Percentiles rank a stretch among this genome's conserved stretches.
Conservation (phyloP, 2,113 vertebrate genomes). For the Nematolebias whitei region DNA sequence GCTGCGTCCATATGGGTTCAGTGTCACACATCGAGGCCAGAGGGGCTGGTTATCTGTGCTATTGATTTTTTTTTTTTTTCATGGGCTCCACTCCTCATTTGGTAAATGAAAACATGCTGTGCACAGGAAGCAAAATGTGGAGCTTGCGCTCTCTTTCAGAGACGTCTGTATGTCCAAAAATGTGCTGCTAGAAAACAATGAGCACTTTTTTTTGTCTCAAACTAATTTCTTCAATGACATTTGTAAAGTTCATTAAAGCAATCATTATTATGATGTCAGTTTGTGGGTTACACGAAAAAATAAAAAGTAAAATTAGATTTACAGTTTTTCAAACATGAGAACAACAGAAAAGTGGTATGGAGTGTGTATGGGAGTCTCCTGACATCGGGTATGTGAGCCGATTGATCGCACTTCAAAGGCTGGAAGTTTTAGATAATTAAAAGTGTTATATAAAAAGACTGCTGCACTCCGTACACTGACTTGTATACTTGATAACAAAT, state of each 20-base stretch:
- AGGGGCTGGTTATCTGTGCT: conserved; percentile 73
- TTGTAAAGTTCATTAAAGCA: background rate
- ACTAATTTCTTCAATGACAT: background rate
- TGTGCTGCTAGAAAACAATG: conserved; percentile 20
- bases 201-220: conserved; percentile 1
- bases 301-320: background rate
- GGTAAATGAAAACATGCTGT: conserved; percentile 78
- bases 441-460: conserved; percentile 73
- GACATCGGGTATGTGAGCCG: conserved; percentile 73
- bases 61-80: conserved; percentile 70
- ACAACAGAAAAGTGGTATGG: conserved; percentile 20
- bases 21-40: conserved; percentile 69
- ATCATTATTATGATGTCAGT: background rate
- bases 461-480: conserved; percentile 44
- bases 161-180: conserved; percentile 51
- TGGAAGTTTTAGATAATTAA: conserved; percentile 73
- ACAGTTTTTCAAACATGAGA: conserved; percentile 22
- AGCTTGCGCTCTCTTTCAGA: conserved; percentile 35
- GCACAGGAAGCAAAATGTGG: conserved; percentile 61
- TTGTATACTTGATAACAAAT: conserved; percentile 68
- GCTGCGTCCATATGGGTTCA: conserved; percentile 69
- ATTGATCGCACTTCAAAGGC: conserved; percentile 78
- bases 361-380: conserved; percentile 54
- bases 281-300: background rate
- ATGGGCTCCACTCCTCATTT: conserved; percentile 73